A percentile compares a stretch with the other conserved stretches of the same genome.
phyloP scores from a whole-genome alignment of 2,797 vertebrate genomes.

The Borostomias antarcticus region DNA sequence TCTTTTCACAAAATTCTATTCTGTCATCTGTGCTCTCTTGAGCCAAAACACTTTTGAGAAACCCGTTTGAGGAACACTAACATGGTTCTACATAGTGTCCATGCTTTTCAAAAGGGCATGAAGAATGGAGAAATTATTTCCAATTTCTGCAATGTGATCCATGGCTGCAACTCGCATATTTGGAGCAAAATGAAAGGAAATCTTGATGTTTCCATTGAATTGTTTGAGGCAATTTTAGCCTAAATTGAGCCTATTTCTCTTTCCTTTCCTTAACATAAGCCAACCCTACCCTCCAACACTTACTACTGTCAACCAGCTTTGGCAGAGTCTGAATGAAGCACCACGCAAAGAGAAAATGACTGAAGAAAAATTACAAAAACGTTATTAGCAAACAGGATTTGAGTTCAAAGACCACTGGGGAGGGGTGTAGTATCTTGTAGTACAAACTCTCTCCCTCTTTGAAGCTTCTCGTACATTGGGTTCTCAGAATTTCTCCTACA shows the following conservation, averaged over 20 bases:
- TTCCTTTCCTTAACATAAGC: too few species aligned
- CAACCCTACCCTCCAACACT: too few species aligned
- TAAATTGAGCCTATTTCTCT: too few species aligned
- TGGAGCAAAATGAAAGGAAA: too few species aligned
- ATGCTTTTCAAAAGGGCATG: neutral
- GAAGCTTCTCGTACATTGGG: conserved; percentile 24
- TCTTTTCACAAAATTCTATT: too few species aligned
- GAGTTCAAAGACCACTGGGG: neutral
- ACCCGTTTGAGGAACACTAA: too few species aligned
- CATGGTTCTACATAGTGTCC: too few species aligned
- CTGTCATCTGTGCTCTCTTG: neutral
- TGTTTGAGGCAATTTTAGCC: neutral
- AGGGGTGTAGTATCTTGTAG: neutral
- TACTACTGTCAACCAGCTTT: too few species aligned
- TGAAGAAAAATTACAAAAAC: neutral
- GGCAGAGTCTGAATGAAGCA: too few species aligned
- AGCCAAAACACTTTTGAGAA: too few species aligned
- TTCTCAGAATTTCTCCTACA: conserved; percentile 7
- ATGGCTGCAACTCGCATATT: too few species aligned
- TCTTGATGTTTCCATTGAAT: neutral
- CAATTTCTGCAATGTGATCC: neutral
- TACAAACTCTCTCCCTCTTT: conserved; percentile 36
- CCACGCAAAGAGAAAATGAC: neutral
- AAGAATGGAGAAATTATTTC: neutral
- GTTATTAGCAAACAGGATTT: neutral